phyloP scores from a whole-genome alignment of 1,140 invertebrate species.

The Drosophila tani region DNA sequence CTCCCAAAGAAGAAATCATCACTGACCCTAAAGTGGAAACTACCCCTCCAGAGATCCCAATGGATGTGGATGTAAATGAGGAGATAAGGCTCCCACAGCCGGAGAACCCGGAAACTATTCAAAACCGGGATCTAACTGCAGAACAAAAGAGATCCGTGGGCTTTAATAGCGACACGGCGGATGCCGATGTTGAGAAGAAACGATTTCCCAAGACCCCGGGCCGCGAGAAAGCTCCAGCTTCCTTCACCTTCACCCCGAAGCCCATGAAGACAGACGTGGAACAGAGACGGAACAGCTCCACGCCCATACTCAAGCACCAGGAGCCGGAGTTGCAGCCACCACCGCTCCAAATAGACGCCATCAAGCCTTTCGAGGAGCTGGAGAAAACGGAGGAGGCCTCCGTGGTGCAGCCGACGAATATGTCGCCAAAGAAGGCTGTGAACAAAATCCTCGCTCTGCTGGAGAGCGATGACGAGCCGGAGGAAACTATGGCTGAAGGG shows the following conservation, averaged over 20 bases:
- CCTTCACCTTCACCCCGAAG: background rate
- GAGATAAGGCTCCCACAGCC: too few relatives aligned
- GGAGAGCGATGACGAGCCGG: slow-evolving; percentile 32
- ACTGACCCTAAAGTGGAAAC: background rate
- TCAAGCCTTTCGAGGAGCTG: slow-evolving; percentile 31
- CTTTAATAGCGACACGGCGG: slow-evolving; percentile 24
- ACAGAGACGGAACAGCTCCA: slow-evolving; percentile 59
- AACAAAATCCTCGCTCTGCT: background rate
- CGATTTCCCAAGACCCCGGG: slow-evolving; percentile 70
- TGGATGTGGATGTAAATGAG: slow-evolving; percentile 3
- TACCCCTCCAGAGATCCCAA: too few relatives aligned
- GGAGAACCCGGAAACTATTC: background rate
- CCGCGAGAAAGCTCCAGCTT: slow-evolving; percentile 15
- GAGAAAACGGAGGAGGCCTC: background rate
- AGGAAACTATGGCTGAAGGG: background rate
- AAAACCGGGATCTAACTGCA: background rate
- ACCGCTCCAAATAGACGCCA: slow-evolving; percentile 53
- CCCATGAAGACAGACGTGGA: slow-evolving; percentile 15
- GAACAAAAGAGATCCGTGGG: slow-evolving; percentile 41
- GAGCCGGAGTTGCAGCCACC: slow-evolving; percentile 8
- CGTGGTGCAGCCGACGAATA: background rate
- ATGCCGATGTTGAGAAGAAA: slow-evolving; percentile 28
- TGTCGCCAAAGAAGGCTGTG: slow-evolving; percentile 7
- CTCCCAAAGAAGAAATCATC: background rate
- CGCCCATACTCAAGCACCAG: slow-evolving; percentile 45